These are phyloP conservation scores for Melipona bicolor DNA, from an alignment of 2,888 invertebrate genomes.

Conservation along the genomic window DNA sequence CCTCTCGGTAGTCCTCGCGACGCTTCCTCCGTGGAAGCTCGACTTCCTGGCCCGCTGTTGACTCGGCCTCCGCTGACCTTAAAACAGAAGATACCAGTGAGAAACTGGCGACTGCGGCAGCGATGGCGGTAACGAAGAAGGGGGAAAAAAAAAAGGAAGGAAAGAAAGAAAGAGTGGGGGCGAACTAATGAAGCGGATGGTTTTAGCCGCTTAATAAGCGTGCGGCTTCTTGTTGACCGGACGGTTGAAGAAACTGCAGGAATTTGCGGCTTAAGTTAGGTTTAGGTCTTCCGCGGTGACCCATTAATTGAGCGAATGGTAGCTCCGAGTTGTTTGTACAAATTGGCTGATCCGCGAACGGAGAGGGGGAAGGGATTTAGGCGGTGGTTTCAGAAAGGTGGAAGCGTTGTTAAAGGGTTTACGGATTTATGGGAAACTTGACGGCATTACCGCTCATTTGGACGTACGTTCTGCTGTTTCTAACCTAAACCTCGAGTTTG, in stretches of 20 bases:
- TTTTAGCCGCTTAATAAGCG: conserved; percentile 31
- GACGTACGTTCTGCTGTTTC: too few relatives aligned
- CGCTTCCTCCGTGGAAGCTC: neutral
- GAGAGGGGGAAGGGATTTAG: neutral
- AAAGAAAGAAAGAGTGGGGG: neutral
- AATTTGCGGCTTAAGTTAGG: conserved; percentile 50
- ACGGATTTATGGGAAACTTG: neutral
- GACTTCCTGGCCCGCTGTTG: conserved; percentile 6
- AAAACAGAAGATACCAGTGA: conserved; percentile 15
- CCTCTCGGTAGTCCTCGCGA: neutral
- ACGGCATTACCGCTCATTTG: too few relatives aligned
- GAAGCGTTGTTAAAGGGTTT: neutral
- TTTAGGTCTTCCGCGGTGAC: conserved; percentile 56
- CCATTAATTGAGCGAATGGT: conserved; percentile 51
- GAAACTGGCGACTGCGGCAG: neutral
- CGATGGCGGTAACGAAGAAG: neutral
- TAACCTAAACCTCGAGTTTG: too few relatives aligned
- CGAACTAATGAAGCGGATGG: conserved; percentile 30
- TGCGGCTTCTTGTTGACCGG: conserved; percentile 49
- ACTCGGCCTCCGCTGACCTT: conserved; percentile 24
- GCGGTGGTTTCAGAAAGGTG: neutral
- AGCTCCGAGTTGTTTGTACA: neutral
- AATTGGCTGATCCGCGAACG: neutral
- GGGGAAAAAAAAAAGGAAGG: neutral
- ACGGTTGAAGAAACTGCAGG: conserved; percentile 20